Percentiles rank a stretch among this genome's conserved stretches.
Evolutionary conservation across 1,140 invertebrate genomes (phyloP).

Genomic region (Holotrichia oblita): DNA sequence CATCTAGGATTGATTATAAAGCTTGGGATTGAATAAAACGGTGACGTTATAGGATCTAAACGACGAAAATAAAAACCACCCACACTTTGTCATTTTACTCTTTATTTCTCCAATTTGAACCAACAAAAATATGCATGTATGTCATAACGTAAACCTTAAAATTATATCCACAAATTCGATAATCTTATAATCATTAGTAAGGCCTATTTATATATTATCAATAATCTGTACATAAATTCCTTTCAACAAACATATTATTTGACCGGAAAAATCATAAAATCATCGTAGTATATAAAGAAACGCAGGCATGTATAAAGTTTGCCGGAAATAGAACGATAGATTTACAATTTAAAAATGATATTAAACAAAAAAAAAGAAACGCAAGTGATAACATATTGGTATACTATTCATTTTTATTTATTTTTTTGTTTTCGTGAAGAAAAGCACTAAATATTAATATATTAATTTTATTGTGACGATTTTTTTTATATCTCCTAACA

Average conservation of each 20-base stretch:
- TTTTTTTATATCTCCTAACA: not conserved
- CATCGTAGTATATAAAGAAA: no score
- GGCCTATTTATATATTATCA: not conserved
- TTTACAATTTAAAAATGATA: no score
- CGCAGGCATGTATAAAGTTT: no score
- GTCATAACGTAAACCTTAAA: not conserved
- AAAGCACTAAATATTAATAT: slow-evolving; percentile 35
- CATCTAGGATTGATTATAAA: no score
- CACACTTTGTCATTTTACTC: not conserved
- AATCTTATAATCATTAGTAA: slow-evolving; percentile 8
- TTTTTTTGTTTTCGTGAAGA: slow-evolving; percentile 32
- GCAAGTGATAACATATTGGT: slow-evolving; percentile 7
- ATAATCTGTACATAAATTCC: slow-evolving; percentile 9
- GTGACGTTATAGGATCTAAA: no score
- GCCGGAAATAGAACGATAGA: no score
- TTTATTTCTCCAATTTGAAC: slow-evolving; percentile 18
- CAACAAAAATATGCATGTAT: not conserved
- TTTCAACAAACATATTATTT: not conserved
- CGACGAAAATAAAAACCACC: not conserved
- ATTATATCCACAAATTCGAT: not conserved
- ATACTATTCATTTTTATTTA: slow-evolving; percentile 13
- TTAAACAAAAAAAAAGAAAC: no score
- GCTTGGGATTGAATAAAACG: no score
- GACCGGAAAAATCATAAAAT: no score
- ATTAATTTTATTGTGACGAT: slow-evolving; percentile 25